Evolutionary conservation across 2,888 invertebrate genomes (phyloP), one percentile per base, ranked within the genome.

Genomic region (Saturnia pavonia): DNA sequence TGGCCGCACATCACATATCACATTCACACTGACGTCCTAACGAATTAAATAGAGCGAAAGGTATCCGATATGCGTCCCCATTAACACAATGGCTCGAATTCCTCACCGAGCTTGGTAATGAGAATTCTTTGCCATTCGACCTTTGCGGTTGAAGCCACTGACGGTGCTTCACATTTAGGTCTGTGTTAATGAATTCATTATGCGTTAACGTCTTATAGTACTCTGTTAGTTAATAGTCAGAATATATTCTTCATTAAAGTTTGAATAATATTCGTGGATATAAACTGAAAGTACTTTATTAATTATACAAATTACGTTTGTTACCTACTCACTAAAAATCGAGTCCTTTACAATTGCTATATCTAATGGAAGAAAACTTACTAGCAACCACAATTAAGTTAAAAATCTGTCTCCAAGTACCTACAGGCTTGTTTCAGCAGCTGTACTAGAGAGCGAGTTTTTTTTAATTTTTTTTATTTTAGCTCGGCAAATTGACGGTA

Each of bases 61-160:
- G 74, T 74, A 77, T 77, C 72, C 77, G 75, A 75, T 73, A 79
- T 72, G 71, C 73, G 71, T 68, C 72, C 75, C 78, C 78, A 84
- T 81, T 83, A 85, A 82, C 78, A 85, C 84, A 84, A 85, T 83
- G 81, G 82, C 76, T 80, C 79, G 79, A 80, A 85, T 85, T 79
- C 79, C 80, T 74, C 72, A 72, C 71, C 67, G 69, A 68, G 74
- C 73, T 77, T 79, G 74, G 75, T 87, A 86, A 88, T 87, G 86
- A 85, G 84, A 84, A 88, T 88, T 87, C 84, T 85, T 86, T 78
- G 75, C 77, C 63, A 54, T 54, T 54, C 40, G 51, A 68, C 68
- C 68, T 54, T 25, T 34, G 68, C 34, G 48, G 68, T 51, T 48
- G 65, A 65, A 40, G 65, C 40, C 11, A 65, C 54, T 25, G 42